A percentile compares a stretch with the other conserved stretches of the same genome.
Conservation (phyloP, 1,140 invertebrate species). For the Pantala flavescens region DNA sequence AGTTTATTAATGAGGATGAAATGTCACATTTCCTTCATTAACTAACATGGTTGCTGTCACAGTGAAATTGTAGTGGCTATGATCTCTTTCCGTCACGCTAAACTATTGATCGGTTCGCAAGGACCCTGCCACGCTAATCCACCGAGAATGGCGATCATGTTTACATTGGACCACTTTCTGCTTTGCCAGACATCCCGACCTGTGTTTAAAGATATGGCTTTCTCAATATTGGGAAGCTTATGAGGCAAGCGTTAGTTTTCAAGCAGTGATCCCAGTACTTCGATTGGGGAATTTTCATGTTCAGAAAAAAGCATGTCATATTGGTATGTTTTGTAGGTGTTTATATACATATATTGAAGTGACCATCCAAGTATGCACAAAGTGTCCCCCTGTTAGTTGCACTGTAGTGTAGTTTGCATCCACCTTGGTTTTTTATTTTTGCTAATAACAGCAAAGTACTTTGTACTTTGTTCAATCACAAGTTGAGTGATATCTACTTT, state of each 20-base stretch:
- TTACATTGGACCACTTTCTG: neutral
- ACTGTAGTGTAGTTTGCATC: conserved; percentile 2
- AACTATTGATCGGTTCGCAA: neutral
- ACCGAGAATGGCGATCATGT: neutral
- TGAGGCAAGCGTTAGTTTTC: neutral
- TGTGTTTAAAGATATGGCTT: neutral
- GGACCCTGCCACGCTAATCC: neutral
- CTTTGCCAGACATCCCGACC: neutral
- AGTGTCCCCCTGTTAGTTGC: conserved; percentile 1
- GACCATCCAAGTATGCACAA: conserved; percentile 4
- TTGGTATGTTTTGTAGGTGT: neutral
- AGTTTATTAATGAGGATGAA: neutral
- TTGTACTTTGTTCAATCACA: conserved; percentile 2
- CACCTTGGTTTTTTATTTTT: conserved; percentile 1
- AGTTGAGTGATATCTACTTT: conserved; percentile 10
- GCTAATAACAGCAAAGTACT: conserved; percentile 6
- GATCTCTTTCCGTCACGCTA: neutral
- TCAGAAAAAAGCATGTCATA: conserved; percentile 3
- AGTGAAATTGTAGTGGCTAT: neutral
- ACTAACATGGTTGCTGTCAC: neutral
- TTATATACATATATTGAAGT: neutral
- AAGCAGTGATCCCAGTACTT: neutral
- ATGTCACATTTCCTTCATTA: neutral
- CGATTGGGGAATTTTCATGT: neutral
- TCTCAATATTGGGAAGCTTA: neutral